Base-by-base conservation (phyloP, 2,113 vertebrate genomes). In the Brienomyrus brachyistius region DNA sequence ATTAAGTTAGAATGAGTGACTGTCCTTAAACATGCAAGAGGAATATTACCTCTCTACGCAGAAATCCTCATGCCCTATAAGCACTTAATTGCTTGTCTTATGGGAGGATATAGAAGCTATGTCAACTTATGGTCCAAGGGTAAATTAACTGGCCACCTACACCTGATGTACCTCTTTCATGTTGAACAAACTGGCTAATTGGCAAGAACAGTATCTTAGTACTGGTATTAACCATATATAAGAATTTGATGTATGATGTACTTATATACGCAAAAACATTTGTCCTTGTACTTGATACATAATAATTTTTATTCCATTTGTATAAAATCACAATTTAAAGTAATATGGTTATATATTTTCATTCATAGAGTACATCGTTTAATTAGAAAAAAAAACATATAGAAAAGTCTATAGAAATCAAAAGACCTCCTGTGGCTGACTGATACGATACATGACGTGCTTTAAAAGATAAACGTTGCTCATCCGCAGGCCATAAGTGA, bases 51-150 rank as follows among this genome's bases (percentile, higher is more conserved):
- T 88, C 54, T 82, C 19, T 54, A 27, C 77, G 43, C 88, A 56
- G 77, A 21, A 83, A 85, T n/a, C 11, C 88, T 89, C 89, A 89
- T 52, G 43, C 80, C 89, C 77, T 82, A 83, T 89, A 85, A 84
- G 89, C 80, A 59, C 89, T 84, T 89, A 89, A 89, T 85, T 89
- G 89, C 77, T 50, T 84, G 80, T 89, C 89, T 85, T 89, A 56
- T 62, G 77, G 80, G 89, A 85, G 80, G 89, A 62, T 80, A 84
- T 89, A 59, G 40, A 50, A 52, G 35, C 52, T 17, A 15, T 59
- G 51, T 85, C 80, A 62, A 89, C n/a, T 17, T 84, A 47, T 23
- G 21, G 52, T 35, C 15, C 88, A 89, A 59, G 88, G 21, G 77
- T 85, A 89, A 84, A 89, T 83, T 84, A 59, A 21, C 19, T 47